These are phyloP conservation scores for Nomada hirtipes DNA, from an alignment of 2,888 invertebrate genomes.

Conservation along the genomic window DNA sequence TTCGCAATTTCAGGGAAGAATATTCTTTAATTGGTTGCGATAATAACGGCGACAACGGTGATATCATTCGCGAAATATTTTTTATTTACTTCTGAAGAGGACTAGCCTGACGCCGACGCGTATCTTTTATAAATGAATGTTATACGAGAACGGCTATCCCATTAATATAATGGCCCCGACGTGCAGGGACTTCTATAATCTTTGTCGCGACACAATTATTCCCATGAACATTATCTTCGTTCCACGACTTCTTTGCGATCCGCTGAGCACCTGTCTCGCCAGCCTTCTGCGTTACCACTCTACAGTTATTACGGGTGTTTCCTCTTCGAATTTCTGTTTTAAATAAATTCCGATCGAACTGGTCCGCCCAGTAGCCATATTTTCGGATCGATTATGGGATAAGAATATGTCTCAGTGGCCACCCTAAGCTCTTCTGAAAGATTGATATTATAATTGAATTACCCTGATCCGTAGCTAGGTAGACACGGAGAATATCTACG, in stretches of 20 bases:
- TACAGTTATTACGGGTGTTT: constrained; percentile 52
- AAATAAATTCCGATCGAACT: no score
- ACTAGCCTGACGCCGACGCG: neutral
- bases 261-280: constrained; percentile 43
- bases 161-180: constrained; percentile 65
- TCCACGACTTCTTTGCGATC: constrained; percentile 52
- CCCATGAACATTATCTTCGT: constrained; percentile 63
- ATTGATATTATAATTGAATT: constrained; percentile 71
- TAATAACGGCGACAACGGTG: neutral
- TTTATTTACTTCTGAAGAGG: neutral
- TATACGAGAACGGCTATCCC: neutral
- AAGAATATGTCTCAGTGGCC: neutral
- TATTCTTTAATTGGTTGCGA: no score
- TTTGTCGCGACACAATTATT: constrained; percentile 66
- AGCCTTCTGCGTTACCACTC: constrained; percentile 13
- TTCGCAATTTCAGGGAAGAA: no score
- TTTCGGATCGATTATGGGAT: neutral
- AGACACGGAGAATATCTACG: constrained; percentile 61
- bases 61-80: neutral
- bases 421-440: constrained; percentile 51
- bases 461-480: constrained; percentile 49
- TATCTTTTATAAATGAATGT: constrained; percentile 23
- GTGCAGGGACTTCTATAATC: constrained; percentile 71
- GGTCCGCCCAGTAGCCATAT: no score
- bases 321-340: neutral